Conservation (phyloP, 2,888 invertebrate species). For the Pachymerium ferrugineum region DNA sequence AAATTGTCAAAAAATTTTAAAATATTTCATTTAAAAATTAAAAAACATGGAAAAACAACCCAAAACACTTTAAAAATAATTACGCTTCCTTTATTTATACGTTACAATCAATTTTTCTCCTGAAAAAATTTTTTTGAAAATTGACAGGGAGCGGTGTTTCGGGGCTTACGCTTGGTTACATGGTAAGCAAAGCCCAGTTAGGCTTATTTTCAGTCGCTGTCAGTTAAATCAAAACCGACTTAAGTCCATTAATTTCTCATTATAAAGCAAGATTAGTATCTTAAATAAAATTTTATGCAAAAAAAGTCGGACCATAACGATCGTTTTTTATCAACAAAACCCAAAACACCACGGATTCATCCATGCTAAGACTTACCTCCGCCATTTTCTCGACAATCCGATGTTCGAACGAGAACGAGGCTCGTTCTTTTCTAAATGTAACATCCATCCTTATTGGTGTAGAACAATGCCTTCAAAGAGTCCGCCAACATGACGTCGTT, state of each 20-base stretch:
- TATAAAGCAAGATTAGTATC: background rate
- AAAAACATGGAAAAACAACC: background rate
- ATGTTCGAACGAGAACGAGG: background rate
- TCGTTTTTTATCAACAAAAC: background rate
- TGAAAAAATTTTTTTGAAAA: too few relatives aligned
- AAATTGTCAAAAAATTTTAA: too few relatives aligned
- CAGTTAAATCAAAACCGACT: background rate
- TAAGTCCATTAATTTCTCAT: background rate
- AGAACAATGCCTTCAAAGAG: background rate
- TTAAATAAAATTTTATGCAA: background rate
- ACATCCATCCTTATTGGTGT: background rate
- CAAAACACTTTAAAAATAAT: too few relatives aligned
- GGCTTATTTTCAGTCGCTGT: background rate
- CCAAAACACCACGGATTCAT: background rate
- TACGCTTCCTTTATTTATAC: too few relatives aligned
- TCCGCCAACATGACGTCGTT: background rate
- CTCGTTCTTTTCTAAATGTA: background rate
- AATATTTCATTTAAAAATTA: too few relatives aligned
- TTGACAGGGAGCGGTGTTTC: background rate
- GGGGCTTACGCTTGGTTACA: background rate
- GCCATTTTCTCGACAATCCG: background rate
- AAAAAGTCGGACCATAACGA: background rate
- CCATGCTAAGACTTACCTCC: background rate
- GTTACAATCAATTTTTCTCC: too few relatives aligned
- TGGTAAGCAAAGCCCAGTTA: background rate